A percentile compares a stretch with the other conserved stretches of the same genome.
Conservation (phyloP, 2,888 invertebrate genomes). For the Netelia melanura region DNA sequence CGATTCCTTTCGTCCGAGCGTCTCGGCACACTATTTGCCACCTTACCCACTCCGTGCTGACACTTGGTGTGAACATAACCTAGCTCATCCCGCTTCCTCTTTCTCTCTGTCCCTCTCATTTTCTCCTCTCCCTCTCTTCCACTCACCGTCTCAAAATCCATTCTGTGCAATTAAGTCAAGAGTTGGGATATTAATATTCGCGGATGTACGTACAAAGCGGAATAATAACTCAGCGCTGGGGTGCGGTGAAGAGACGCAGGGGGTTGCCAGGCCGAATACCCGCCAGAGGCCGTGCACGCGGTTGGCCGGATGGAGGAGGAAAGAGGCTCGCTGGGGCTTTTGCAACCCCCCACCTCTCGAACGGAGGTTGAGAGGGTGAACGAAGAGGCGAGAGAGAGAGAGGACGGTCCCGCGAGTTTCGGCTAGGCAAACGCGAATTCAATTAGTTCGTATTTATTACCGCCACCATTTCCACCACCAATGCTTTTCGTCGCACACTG, state of each 20-base stretch:
- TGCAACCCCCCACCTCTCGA: conserved; percentile 28
- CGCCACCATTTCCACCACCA: conserved; percentile 57
- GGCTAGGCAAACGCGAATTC: conserved; percentile 80
- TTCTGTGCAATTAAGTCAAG: conserved; percentile 83
- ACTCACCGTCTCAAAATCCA: conserved; percentile 75
- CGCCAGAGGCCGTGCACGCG: conserved; percentile 55
- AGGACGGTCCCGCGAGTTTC: conserved; percentile 73
- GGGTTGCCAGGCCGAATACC: conserved; percentile 68
- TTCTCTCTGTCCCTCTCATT: conserved; percentile 30
- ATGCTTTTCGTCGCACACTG: conserved; percentile 56
- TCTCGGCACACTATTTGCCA: conserved; percentile 52
- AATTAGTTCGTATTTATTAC: conserved; percentile 82
- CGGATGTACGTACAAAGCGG: conserved; percentile 82
- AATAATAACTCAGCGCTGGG: conserved; percentile 81
- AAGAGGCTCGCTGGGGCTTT: conserved; percentile 37
- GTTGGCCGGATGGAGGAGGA: conserved; percentile 22
- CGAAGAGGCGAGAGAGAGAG: conserved; percentile 41
- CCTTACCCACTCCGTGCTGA: conserved; percentile 39
- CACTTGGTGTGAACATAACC: conserved; percentile 43
- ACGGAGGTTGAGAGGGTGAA: conserved; percentile 61
- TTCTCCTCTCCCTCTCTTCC: conserved; percentile 30
- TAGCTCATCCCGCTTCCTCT: background rate
- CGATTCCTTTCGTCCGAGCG: conserved; percentile 44
- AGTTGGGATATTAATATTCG: conserved; percentile 83
- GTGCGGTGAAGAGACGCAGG: conserved; percentile 46